A percentile compares a stretch with the other conserved stretches of the same genome.
These are phyloP conservation scores for Chitala chitala DNA, from an alignment of 2,113 vertebrate genomes.

Conservation along the genomic window DNA sequence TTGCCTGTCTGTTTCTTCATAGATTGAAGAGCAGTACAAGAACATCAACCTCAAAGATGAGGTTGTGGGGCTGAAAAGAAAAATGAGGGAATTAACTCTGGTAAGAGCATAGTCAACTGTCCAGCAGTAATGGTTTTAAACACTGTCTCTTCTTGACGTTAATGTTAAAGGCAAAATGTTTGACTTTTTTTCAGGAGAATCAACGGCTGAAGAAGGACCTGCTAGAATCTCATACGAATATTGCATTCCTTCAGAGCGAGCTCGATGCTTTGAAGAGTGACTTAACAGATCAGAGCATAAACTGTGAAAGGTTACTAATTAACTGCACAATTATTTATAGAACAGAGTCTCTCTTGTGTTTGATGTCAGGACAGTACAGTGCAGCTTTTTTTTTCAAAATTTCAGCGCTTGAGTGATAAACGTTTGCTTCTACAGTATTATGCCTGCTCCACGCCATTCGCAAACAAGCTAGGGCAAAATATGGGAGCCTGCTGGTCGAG, in stretches of 20 bases:
- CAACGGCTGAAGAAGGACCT: constrained; percentile 89
- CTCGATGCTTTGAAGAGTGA: constrained; percentile 89
- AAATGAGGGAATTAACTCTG: constrained; percentile 76
- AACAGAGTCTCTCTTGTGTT: neutral
- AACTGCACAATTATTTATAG: neutral
- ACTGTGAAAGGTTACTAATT: constrained; percentile 71
- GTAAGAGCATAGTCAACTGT: constrained; percentile 52
- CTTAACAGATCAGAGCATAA: constrained; percentile 84
- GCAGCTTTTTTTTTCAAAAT: neutral
- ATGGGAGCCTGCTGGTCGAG: neutral
- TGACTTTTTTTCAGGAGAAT: constrained; percentile 71
- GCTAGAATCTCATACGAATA: constrained; percentile 84
- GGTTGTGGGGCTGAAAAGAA: constrained; percentile 74
- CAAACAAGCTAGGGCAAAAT: neutral
- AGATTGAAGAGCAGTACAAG: constrained; percentile 89
- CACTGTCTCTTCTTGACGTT: neutral
- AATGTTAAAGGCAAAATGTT: neutral
- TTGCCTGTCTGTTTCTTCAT: constrained; percentile 33
- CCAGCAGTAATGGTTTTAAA: neutral
- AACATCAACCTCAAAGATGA: constrained; percentile 76
- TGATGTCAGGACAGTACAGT: neutral
- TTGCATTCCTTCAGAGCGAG: constrained; percentile 87
- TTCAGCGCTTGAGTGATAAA: neutral
- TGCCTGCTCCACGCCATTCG: neutral
- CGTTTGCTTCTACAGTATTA: neutral